Conservation (phyloP, 2,113 vertebrate genomes). For the Oreotrochilus melanogaster region DNA sequence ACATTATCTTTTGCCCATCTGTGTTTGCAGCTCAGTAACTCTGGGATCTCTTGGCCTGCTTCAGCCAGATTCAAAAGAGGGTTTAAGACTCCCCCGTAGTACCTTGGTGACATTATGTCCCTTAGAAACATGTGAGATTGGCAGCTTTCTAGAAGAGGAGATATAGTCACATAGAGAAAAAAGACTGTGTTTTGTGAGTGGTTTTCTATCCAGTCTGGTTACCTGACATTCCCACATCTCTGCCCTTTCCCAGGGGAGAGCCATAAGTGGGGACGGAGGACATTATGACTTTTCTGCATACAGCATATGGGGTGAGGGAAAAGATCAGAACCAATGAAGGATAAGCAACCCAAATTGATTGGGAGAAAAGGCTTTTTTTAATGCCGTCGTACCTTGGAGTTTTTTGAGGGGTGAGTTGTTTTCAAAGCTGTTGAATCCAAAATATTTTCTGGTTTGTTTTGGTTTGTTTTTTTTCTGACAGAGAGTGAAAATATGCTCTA, state of each 20-base stretch:
- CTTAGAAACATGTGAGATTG: not conserved
- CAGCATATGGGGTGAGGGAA: fast-evolving
- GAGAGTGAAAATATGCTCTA: constrained; percentile 36
- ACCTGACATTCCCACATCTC: not conserved
- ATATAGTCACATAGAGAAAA: not conserved
- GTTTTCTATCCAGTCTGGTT: fast-evolving
- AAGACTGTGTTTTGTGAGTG: not conserved
- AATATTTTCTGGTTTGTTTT: not conserved
- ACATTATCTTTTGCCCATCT: not conserved
- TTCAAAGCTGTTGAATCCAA: not conserved
- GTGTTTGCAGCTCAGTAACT: not conserved
- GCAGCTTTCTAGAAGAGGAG: not conserved
- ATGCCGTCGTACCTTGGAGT: not conserved
- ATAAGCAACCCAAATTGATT: not conserved
- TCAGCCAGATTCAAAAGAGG: not conserved
- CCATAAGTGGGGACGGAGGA: fast-evolving
- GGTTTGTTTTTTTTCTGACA: not conserved
- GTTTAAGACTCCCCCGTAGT: not conserved
- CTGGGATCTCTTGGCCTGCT: not conserved
- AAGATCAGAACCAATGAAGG: not conserved
- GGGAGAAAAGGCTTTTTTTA: not conserved
- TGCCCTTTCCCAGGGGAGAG: not conserved
- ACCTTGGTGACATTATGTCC: not conserved
- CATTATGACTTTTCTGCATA: fast-evolving
- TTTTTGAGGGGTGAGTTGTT: constrained; percentile 12